Base-by-base conservation (phyloP, 2,113 vertebrate genomes). In the Pachypanchax playfairii region DNA sequence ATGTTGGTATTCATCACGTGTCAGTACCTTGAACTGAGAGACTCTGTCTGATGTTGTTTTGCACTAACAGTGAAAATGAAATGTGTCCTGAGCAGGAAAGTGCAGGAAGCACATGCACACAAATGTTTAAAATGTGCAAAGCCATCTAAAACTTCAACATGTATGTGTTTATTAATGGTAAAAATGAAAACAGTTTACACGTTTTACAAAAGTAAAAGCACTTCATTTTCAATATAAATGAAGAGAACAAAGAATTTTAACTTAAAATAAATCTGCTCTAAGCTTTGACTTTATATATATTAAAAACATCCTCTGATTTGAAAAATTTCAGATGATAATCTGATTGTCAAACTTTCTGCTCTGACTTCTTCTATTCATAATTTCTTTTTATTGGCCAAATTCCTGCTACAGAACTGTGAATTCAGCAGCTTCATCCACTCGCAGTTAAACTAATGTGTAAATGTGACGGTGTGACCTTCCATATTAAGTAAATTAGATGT, bases 391-490 rank as follows among this genome's bases (percentile, higher is more conserved):
- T 35, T 68, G 20, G 65, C 69, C 46, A 69, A 69, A 54, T 20
- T 25, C 18, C 24, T 0, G 8, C 62, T 61, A 35, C 13, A 57
- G 26, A 18, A 41, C 28, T 51, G 49, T 51, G 58, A 53, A 68
- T 42, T 15, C 13, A 55, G 47, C 8, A 22, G 25, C 12, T 6
- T 18, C 43, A 49, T 80, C 64, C 25, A 52, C 50, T 48, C 61
- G 29, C 53, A 60, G 49, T 65, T 55, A 51, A 5, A 52, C 73
- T 74, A 71, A 76, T 64, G 64, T 62, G 52, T 44, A 49, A 73
- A 58, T 61, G 62, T 72, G 72, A 73, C 64, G 73, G 52, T 74
- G 49, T 59, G 55, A 80, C 73, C 61, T 78, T 78, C 61, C 49
- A 49, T 39, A 61, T 77, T 53, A 66, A 66, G 58, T 18, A 65